phyloP scores from a whole-genome alignment of 2,888 invertebrate genomes.

The Polyommatus icarus region DNA sequence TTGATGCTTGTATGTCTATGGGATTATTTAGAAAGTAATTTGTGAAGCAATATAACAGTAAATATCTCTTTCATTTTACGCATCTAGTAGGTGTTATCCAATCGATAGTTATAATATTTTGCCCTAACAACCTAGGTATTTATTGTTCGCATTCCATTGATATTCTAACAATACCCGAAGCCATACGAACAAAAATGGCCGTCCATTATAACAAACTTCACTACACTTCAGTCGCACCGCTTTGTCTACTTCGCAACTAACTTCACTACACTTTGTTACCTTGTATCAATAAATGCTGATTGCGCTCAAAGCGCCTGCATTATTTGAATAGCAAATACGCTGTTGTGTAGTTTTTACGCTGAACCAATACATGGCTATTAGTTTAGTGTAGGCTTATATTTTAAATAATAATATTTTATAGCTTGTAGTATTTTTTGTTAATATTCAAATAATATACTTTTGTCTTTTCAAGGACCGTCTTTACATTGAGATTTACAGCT shows the following conservation, averaged over 20 bases:
- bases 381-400: background rate
- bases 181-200: conserved; percentile 8
- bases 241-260: conserved; percentile 26
- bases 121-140: background rate
- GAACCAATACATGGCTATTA: background rate
- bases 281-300: conserved; percentile 19
- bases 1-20: no score
- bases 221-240: conserved; percentile 16
- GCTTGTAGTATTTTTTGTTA: background rate
- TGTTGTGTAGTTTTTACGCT: background rate
- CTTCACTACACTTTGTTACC: conserved; percentile 21
- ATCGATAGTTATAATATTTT: no score
- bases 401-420: background rate
- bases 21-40: no score
- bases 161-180: conserved; percentile 1
- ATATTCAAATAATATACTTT: background rate
- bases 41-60: no score
- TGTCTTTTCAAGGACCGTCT: no score
- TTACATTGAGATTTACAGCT: no score
- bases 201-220: conserved; percentile 1
- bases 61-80: no score
- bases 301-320: background rate
- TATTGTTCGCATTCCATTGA: conserved; percentile 5
- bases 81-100: no score
- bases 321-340: conserved; percentile 7